Conservation (phyloP, 2,113 vertebrate species). For the Polypterus bichir region DNA sequence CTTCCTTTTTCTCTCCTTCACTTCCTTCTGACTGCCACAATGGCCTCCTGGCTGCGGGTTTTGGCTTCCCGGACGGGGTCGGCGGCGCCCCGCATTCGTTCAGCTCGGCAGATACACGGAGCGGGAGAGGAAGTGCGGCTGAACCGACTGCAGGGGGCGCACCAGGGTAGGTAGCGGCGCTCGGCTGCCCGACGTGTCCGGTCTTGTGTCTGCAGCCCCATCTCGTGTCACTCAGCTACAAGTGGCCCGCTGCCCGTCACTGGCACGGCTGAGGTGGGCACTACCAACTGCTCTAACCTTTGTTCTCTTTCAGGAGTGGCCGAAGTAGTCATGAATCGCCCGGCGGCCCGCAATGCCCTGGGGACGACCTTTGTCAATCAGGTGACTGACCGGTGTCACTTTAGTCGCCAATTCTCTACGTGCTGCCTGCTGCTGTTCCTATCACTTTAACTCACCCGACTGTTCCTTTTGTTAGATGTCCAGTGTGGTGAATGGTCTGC, state of each 20-base stretch:
- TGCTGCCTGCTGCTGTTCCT: neutral
- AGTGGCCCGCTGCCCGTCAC: too few species aligned
- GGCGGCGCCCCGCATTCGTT: too few species aligned
- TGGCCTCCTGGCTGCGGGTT: too few species aligned
- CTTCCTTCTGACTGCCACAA: too few species aligned
- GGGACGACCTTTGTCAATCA: conserved; percentile 52
- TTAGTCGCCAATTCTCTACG: neutral
- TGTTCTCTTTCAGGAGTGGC: conserved; percentile 41
- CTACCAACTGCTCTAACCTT: neutral
- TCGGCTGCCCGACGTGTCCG: too few species aligned
- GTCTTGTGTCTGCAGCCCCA: too few species aligned
- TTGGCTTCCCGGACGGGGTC: too few species aligned
- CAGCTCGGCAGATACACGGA: too few species aligned
- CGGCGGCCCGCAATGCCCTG: conserved; percentile 50
- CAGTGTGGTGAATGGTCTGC: conserved; percentile 52
- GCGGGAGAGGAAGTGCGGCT: too few species aligned
- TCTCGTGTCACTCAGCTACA: too few species aligned
- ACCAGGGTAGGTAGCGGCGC: neutral
- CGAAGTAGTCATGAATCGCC: conserved; percentile 59
- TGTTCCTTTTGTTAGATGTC: conserved; percentile 48
- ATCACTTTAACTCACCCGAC: neutral
- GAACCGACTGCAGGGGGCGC: neutral
- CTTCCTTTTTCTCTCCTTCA: too few species aligned
- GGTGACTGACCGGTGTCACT: conserved; percentile 31
- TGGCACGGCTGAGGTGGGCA: too few species aligned